Base-by-base conservation (phyloP, 2,797 vertebrate species). In the Chiroxiphia lanceolata region DNA sequence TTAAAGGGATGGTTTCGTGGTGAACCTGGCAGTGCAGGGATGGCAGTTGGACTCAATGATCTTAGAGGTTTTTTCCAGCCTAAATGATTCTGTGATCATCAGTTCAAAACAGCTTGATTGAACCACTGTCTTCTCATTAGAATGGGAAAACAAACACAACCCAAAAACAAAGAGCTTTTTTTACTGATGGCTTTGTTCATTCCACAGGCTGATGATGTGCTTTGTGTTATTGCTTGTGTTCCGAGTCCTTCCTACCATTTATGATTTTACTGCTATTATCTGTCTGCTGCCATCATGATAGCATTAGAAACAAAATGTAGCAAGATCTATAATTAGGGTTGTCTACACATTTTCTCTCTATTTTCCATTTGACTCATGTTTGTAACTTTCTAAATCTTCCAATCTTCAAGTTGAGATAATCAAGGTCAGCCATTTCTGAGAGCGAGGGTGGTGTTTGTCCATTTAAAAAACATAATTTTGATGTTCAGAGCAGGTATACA, bases 201-300 rank as follows among this genome's bases (percentile, higher is more conserved):
- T 94, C 22, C 60, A 79, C 53, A 64, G 57, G 65, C 86, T 92
- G 91, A 92, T 96, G 83, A 93, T 90, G 56, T 91, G 78, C 87
- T 94, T 93, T 90, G 81, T 95, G 64, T 84, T 91, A 82, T 54
- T 94, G 83, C 57, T 93, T 94, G 67, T 70, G 67, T 90, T 92
- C 77, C 2, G 74, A 93, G 38, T 77, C 68, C 81, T 92, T 90
- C 78, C 48, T 57, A 50, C 71, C 38, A 57, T 90, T 96, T 87
- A 85, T 90, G 86, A 89, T 96, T 95, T 94, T 93, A 68, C 80
- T 95, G 93, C 86, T 94, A 83, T 96, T 96, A 89, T 96, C 88
- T 94, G 74, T 94, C 83, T 94, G 85, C 89, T 93, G 83, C 60
- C 78, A 68, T 90, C 71, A 74, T 0, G 31, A 60, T 87, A 68